Evolutionary conservation across 2,113 vertebrate species (phyloP).

Genomic region (Myrmophylax atrothorax): DNA sequence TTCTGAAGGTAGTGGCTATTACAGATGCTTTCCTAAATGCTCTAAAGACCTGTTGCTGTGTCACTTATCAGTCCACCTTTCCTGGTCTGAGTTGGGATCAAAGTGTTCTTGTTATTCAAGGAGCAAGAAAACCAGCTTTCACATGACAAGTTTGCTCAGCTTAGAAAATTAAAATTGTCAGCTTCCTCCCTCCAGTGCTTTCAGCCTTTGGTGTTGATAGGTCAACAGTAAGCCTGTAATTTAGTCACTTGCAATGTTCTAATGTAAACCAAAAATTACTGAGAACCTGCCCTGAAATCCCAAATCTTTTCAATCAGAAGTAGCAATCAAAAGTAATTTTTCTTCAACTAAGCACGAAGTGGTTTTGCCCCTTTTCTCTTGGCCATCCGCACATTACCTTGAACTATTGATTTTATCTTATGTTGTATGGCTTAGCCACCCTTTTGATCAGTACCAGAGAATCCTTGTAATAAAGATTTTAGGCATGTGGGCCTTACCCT

Average conservation of each 20-base stretch:
- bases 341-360: not conserved
- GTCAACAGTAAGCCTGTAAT: not conserved
- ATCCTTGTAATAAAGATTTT: not conserved
- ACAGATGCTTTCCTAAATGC: not conserved
- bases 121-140: not conserved
- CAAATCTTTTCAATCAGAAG: not conserved
- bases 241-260: not conserved
- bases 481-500: not conserved
- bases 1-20: slow-evolving; percentile 5
- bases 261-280: not conserved
- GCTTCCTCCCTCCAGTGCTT: not conserved
- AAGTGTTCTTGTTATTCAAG: not conserved
- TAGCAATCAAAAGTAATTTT: not conserved
- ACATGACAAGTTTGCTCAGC: not conserved
- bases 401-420: not conserved
- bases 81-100: not conserved
- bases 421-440: not conserved
- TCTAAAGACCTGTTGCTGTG: not conserved
- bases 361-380: not conserved
- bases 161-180: not conserved
- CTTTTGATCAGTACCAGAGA: not conserved
- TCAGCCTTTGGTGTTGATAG: not conserved
- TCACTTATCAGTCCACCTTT: not conserved
- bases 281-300: not conserved
- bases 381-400: not conserved